phyloP scores from a whole-genome alignment of 2,113 vertebrate genomes.

The Tor tambroides region DNA sequence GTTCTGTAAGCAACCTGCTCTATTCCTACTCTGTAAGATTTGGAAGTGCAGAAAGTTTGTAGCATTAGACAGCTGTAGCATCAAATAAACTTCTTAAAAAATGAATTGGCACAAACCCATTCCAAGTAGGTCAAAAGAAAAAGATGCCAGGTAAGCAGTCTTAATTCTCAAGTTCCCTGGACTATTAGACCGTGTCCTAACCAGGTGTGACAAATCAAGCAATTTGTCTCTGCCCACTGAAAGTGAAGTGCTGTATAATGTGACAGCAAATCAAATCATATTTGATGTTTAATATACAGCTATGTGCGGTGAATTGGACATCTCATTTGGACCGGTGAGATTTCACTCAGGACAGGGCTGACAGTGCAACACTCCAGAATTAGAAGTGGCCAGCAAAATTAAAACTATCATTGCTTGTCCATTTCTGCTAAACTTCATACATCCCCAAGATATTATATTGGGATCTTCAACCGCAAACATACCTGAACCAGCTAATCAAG shows the following conservation, averaged over 20 bases:
- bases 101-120: not conserved
- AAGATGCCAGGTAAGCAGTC: not conserved
- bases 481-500: too few relatives aligned
- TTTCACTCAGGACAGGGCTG: not conserved
- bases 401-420: not conserved
- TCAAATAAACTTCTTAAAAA: not conserved
- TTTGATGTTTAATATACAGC: not conserved
- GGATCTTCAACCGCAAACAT: too few relatives aligned
- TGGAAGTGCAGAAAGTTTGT: too few relatives aligned
- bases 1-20: too few relatives aligned
- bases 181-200: constrained; percentile 2
- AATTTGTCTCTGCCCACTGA: not conserved
- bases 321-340: not conserved
- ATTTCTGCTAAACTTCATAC: not conserved
- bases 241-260: not conserved
- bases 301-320: not conserved
- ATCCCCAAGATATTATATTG: too few relatives aligned
- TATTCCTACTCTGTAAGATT: too few relatives aligned
- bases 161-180: not conserved
- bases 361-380: not conserved
- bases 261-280: not conserved
- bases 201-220: not conserved
- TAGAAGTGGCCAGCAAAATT: not conserved
- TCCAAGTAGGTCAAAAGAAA: not conserved
- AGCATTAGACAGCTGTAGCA: not conserved